Conservation (phyloP, 2,113 vertebrate genomes). For the Carollia perspicillata region DNA sequence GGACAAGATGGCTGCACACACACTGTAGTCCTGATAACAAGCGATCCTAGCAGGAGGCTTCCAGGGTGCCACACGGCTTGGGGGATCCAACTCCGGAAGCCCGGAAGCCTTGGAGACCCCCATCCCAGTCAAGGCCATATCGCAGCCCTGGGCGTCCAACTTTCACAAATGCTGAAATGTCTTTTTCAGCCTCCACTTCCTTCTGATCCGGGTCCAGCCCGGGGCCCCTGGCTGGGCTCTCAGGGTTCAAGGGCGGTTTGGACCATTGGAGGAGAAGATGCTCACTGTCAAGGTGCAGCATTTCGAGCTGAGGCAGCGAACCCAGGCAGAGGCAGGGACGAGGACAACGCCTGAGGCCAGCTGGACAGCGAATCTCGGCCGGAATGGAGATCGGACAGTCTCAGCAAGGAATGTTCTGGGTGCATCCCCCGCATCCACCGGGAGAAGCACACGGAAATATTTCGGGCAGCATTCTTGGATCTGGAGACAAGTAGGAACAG, state of each 20-base stretch:
- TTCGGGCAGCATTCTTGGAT: neutral
- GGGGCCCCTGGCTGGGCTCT: neutral
- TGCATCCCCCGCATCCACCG: neutral
- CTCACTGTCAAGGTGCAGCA: fast-evolving
- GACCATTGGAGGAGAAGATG: neutral
- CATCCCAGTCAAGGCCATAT: neutral
- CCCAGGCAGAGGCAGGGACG: neutral
- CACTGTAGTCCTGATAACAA: neutral
- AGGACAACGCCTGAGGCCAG: neutral
- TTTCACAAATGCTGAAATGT: fast-evolving
- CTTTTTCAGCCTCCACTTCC: too few species aligned
- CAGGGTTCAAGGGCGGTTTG: neutral
- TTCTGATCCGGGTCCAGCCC: neutral
- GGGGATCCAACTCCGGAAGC: neutral
- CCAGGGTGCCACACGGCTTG: fast-evolving
- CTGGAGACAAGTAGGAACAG: neutral
- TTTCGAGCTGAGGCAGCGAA: fast-evolving
- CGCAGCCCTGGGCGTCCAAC: fast-evolving
- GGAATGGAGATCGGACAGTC: neutral
- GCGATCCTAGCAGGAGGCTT: neutral
- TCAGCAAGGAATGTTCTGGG: neutral
- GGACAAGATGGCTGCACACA: neutral
- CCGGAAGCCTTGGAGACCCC: neutral
- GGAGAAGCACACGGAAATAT: neutral
- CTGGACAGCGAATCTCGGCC: neutral